Percentiles rank a stretch among this genome's conserved stretches.
These are phyloP conservation scores for Myotis brandtii DNA, from an alignment of 2,113 vertebrate genomes.

Conservation along the genomic window DNA sequence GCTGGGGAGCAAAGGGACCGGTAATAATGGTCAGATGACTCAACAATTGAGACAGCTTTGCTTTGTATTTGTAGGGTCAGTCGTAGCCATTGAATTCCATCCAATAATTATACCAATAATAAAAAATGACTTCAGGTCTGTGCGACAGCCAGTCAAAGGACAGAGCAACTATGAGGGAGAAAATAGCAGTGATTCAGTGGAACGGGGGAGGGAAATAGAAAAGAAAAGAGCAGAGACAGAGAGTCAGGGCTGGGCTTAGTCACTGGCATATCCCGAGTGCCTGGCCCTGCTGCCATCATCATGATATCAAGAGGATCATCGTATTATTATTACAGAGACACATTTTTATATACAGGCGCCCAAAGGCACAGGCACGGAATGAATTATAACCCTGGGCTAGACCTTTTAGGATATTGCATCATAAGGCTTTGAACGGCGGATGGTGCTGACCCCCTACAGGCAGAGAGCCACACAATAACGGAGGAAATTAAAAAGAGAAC, in stretches of 20 bases:
- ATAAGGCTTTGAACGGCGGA: neutral
- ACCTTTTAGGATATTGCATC: neutral
- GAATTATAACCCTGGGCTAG: accelerated
- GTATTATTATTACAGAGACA: neutral
- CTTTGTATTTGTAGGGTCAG: neutral
- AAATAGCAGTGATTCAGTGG: neutral
- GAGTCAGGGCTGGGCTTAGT: neutral
- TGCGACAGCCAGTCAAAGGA: neutral
- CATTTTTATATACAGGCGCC: accelerated
- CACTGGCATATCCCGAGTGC: accelerated
- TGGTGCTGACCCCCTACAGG: neutral
- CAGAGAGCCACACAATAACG: neutral
- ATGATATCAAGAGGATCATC: neutral
- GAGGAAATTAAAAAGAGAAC: slow-evolving; percentile 44
- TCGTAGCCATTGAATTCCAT: neutral
- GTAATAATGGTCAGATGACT: neutral
- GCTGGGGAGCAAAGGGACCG: neutral
- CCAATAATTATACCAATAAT: neutral
- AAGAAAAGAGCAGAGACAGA: neutral
- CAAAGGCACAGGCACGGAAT: neutral
- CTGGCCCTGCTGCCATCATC: neutral
- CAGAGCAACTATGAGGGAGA: neutral
- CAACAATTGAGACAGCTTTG: neutral
- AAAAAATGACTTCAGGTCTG: neutral
- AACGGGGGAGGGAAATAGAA: neutral